Conservation (phyloP, 2,888 invertebrate species). For the Eulithis prunata region DNA sequence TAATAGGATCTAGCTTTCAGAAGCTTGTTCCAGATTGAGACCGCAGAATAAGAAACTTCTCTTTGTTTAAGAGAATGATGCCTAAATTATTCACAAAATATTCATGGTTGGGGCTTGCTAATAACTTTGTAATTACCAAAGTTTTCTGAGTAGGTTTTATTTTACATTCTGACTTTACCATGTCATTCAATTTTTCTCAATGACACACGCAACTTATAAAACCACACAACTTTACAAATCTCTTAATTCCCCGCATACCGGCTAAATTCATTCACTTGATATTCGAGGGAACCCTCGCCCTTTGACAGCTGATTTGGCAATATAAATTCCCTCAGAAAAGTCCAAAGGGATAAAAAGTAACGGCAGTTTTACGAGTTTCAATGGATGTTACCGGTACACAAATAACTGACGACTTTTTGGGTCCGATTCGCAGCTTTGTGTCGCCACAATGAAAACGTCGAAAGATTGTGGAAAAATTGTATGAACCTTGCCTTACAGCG, state of each 20-base stretch:
- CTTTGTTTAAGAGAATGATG: no score
- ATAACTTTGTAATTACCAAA: no score
- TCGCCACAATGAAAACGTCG: conserved; percentile 18
- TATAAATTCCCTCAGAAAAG: conserved; percentile 52
- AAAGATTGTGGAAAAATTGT: conserved; percentile 1
- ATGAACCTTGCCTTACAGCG: background rate
- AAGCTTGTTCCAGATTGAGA: no score
- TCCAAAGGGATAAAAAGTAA: conserved; percentile 44
- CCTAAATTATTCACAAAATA: no score
- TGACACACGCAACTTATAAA: background rate
- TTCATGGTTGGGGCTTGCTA: no score
- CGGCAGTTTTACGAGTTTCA: conserved; percentile 49
- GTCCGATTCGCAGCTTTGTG: conserved; percentile 25
- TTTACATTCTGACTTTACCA: no score
- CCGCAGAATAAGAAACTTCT: no score
- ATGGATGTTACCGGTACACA: conserved; percentile 42
- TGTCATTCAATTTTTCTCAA: no score
- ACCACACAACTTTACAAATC: conserved; percentile 9
- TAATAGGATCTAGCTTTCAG: no score
- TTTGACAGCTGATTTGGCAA: conserved; percentile 48
- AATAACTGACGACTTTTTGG: conserved; percentile 29
- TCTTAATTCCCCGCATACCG: conserved; percentile 21
- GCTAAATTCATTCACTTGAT: conserved; percentile 14
- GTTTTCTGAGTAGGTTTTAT: no score
- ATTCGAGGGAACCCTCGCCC: conserved; percentile 33